Evolutionary conservation across 1,140 invertebrate species (phyloP), one percentile per base, ranked within the genome.

Genomic region (Conus ventricosus): DNA sequence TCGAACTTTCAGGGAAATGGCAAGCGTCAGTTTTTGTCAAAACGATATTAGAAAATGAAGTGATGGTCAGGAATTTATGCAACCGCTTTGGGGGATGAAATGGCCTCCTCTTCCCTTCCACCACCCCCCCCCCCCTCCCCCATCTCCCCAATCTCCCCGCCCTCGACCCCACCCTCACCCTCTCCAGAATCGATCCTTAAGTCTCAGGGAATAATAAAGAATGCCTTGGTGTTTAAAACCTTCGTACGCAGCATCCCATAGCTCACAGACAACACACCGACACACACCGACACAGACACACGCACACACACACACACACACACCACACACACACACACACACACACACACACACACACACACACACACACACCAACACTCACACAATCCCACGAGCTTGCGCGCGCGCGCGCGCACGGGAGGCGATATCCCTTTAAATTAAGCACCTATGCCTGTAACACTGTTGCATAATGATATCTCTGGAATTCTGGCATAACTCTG

Each of bases 321-420:
- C 39, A 39, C 39, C 39, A 39, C 39, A 80, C 39, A 80, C 39
- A 39, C 39, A 39, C 39, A 39, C 39, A 39, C 39, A 39, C 39
- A 80, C 39, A 80, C 76, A n/a, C 76, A 80, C 76, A n/a, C 76
- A n/a, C n/a, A 27, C 76, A 80, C 76, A 27, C 76, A n/a, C 39
- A 80, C 76, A 13, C 76, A 80, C 39, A 13, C 76, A 4, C 76
- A 80, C 39, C n/a, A n/a, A 39, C 39, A 39, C 39, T 1, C 39
- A 39, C 39, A 39, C 39, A 39, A 39, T 39, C 39, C 0, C 39
- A 39, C 3, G 39, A 39, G 39, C n/a, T n/a, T n/a, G n/a, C 39
- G 39, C 3, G 39, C 39, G 39, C 39, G 3, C 39, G 39, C 39
- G n/a, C 39, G 76, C 60, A 67, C 60, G 60, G 20, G 60, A 67